A percentile compares a stretch with the other conserved stretches of the same genome.
Conservation (phyloP, 2,888 invertebrate genomes). For the Stenodema calcarata region DNA sequence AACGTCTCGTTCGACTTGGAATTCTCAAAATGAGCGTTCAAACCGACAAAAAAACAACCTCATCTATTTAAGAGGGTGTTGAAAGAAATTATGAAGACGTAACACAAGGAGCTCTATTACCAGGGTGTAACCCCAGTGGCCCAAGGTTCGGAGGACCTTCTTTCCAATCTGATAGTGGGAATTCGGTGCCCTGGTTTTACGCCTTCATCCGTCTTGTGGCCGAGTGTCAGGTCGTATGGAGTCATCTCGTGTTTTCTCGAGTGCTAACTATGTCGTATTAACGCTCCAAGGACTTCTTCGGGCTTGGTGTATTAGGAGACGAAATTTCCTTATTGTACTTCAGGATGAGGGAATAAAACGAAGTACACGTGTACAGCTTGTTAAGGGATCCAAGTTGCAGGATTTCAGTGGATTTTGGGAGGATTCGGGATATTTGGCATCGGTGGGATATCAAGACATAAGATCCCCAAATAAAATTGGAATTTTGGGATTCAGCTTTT, state of each 20-base stretch:
- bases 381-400: too few species aligned
- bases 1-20: neutral
- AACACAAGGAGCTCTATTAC: neutral
- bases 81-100: neutral
- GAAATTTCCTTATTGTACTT: too few species aligned
- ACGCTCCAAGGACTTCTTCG: neutral
- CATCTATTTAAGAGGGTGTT: neutral
- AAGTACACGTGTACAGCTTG: too few species aligned
- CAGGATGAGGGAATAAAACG: too few species aligned
- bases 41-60: neutral
- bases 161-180: neutral
- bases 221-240: neutral
- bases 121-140: neutral
- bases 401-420: too few species aligned
- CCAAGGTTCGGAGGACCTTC: neutral
- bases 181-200: conserved; percentile 14
- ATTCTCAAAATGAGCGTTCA: neutral
- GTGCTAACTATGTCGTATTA: neutral
- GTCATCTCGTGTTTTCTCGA: neutral
- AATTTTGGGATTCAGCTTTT: too few species aligned
- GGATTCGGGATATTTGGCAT: too few species aligned
- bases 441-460: too few species aligned
- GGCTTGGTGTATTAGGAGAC: too few species aligned
- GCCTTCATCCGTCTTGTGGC: neutral
- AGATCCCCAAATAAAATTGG: too few species aligned